Evolutionary conservation across 2,888 invertebrate species (phyloP).

Genomic region (Drosophila niveifrons): DNA sequence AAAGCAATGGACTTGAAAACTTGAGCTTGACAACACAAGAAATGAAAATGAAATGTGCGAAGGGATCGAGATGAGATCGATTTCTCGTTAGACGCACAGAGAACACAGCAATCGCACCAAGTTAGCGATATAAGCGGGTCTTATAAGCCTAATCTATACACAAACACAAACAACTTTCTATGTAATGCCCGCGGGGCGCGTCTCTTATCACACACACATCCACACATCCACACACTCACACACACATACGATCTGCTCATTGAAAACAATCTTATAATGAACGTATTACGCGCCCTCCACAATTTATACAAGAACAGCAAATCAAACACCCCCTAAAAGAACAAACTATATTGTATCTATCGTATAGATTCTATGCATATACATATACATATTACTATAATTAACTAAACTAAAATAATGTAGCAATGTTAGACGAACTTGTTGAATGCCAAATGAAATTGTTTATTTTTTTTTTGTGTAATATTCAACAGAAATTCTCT

Average conservation of each 20-base stretch:
- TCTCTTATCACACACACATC: constrained; percentile 17
- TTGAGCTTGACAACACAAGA: constrained; percentile 44
- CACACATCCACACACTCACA: neutral
- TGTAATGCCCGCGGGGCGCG: constrained; percentile 52
- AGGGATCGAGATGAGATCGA: constrained; percentile 12
- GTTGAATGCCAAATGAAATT: constrained; percentile 77
- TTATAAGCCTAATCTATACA: constrained; percentile 80
- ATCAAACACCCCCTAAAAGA: constrained; percentile 42
- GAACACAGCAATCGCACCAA: constrained; percentile 58
- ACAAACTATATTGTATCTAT: constrained; percentile 71
- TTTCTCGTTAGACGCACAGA: constrained; percentile 37
- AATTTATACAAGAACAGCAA: neutral
- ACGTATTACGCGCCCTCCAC: constrained; percentile 32
- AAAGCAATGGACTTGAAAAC: constrained; percentile 34
- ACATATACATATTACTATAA: constrained; percentile 31
- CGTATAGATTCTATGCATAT: constrained; percentile 42
- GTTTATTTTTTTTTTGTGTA: constrained; percentile 63
- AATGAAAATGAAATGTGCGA: constrained; percentile 39
- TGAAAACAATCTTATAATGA: constrained; percentile 26
- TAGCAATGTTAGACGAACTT: constrained; percentile 70
- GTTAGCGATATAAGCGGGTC: constrained; percentile 85
- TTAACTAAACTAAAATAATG: constrained; percentile 32
- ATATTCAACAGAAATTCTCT: constrained; percentile 58
- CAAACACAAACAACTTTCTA: constrained; percentile 16
- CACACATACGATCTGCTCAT: constrained; percentile 33